Evolutionary conservation across 2,797 vertebrate species (phyloP), one percentile per base, ranked within the genome.

Genomic region (Notoglanidium macrostoma): DNA sequence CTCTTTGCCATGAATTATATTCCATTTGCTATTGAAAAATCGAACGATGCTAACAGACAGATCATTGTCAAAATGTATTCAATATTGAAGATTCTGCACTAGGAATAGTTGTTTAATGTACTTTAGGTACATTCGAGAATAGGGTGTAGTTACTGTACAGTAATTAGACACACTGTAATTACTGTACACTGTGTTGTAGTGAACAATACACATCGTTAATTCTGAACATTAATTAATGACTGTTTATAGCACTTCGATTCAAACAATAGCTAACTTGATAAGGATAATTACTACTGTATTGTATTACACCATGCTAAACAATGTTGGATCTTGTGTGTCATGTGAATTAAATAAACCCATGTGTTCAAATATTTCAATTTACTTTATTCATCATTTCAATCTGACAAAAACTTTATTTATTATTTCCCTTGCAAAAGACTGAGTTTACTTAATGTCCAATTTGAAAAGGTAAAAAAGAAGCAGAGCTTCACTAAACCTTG

Each of bases 1-100:
- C 70, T 83, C 63, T 87, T 70, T 67, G 61, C 26, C 8, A 44
- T 49, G 1, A n/a, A 79, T 49, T 89, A 46, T 72, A 46, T 29
- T 78, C 55, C 10, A 21, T 72, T 68, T 40, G 51, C 19, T 51
- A 55, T 14, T 40, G 17, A 40, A 84, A 44, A 73, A 21, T 63
- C 0, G n/a, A 7, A 29, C 32, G 79, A 51, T 35, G 35, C 2
- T 17, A 40, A 63, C 6, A 23, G 4, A 82, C 49, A 44, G 21
- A 54, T 77, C 10, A 84, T 21, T 87, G n/a, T 74, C 29, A 67
- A 35, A 8, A 32, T 81, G 3, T 44, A 77, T 83, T 21, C 29
- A 54, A n/a, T 72, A 54, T 65, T 76, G 26, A 83, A 44, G 40
- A 19, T 59, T 29, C 44, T 82, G 23, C 26, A 51, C 12, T 49